phyloP scores from a whole-genome alignment of 2,113 vertebrate genomes.

The Typhlomys cinereus region DNA sequence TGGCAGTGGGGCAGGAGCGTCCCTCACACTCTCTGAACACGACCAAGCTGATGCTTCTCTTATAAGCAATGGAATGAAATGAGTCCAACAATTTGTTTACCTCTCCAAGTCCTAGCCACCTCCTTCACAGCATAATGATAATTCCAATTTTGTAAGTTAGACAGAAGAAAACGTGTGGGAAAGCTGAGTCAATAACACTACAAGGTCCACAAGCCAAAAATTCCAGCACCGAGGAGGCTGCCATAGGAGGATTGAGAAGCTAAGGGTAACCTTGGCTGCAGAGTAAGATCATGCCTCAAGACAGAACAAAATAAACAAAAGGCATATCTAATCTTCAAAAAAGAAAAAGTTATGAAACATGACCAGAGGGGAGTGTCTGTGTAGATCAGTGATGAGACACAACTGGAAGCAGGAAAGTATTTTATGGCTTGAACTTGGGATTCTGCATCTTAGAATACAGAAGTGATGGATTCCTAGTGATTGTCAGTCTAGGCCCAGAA shows the following conservation, averaged over 20 bases:
- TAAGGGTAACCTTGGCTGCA: not conserved
- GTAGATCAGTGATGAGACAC: not conserved
- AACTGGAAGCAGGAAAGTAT: not conserved
- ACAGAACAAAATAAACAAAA: no score
- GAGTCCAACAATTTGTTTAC: not conserved
- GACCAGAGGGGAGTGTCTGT: not conserved
- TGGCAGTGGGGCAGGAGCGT: no score
- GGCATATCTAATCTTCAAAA: not conserved
- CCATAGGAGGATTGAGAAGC: not conserved
- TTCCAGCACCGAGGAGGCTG: not conserved
- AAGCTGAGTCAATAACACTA: not conserved
- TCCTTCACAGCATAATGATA: not conserved
- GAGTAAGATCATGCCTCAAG: not conserved
- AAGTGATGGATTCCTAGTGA: not conserved
- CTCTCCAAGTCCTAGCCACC: not conserved
- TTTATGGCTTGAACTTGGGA: not conserved
- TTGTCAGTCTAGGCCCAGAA: conserved; percentile 1
- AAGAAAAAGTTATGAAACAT: not conserved
- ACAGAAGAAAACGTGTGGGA: not conserved
- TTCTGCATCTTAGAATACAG: not conserved
- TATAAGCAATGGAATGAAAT: conserved; percentile 23
- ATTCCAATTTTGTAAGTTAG: not conserved
- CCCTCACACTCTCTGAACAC: not conserved
- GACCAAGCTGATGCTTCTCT: not conserved
- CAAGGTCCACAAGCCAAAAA: not conserved